Evolutionary conservation across 2,888 invertebrate species (phyloP).

Genomic region (Sipha maydis): DNA sequence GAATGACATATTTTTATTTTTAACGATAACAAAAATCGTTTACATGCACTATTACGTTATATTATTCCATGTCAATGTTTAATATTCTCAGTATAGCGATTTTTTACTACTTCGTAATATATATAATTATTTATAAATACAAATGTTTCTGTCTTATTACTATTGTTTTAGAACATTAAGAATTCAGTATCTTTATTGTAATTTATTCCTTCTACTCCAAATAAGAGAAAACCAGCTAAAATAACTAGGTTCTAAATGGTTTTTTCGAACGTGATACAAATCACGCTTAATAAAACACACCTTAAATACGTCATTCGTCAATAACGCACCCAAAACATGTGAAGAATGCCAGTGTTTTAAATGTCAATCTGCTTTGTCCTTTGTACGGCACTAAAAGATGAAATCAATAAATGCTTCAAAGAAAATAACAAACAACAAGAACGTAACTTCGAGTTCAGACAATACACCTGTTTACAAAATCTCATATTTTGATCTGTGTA

Average conservation of each 20-base stretch:
- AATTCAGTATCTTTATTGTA: no score
- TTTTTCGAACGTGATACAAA: neutral
- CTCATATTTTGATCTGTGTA: slow-evolving; percentile 13
- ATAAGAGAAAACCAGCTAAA: neutral
- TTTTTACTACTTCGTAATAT: no score
- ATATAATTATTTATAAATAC: no score
- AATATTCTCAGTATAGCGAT: no score
- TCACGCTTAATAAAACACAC: neutral
- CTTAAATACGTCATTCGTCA: neutral
- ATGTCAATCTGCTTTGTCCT: slow-evolving; percentile 18
- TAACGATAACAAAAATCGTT: neutral
- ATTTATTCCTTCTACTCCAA: neutral
- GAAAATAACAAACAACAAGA: neutral
- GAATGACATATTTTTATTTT: neutral
- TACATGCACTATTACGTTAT: neutral
- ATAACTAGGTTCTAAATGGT: neutral
- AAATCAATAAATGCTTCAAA: slow-evolving; percentile 8
- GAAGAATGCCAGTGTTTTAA: slow-evolving; percentile 12
- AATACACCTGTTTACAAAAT: slow-evolving; percentile 30
- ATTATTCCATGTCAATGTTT: neutral
- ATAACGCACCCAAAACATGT: neutral
- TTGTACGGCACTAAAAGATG: neutral
- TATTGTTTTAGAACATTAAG: no score
- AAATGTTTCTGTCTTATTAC: no score
- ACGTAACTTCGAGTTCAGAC: slow-evolving; percentile 17